These are phyloP conservation scores for Fabriciana adippe DNA, from an alignment of 2,888 invertebrate species.

Conservation along the genomic window DNA sequence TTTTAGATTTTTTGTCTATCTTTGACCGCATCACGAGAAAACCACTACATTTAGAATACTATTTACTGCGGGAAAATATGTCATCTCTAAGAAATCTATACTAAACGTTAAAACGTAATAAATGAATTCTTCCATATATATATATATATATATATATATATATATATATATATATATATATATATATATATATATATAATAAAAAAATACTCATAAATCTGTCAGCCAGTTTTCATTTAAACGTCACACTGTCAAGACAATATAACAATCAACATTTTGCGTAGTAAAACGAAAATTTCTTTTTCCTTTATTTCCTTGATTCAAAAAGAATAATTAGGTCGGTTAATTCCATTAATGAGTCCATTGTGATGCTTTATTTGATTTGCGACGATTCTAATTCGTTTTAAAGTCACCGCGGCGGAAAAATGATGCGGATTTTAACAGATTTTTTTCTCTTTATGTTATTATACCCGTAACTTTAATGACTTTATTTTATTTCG, in stretches of 20 bases:
- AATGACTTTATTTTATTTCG: background rate
- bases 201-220: background rate
- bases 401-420: conserved; percentile 48
- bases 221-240: background rate
- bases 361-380: conserved; percentile 63
- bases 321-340: conserved; percentile 67
- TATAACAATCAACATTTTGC: background rate
- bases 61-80: too few species aligned
- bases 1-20: too few species aligned
- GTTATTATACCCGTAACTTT: background rate
- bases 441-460: conserved; percentile 16
- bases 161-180: too few species aligned
- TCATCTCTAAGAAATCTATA: too few species aligned
- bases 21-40: too few species aligned
- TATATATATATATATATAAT: too few species aligned
- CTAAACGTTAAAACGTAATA: too few species aligned
- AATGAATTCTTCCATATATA: too few species aligned
- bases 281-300: conserved; percentile 1
- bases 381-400: conserved; percentile 57
- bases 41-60: too few species aligned
- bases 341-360: conserved; percentile 68
- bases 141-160: too few species aligned
- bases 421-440: conserved; percentile 45
- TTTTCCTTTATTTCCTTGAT: conserved; percentile 30
- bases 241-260: conserved; percentile 6